Base-by-base conservation (phyloP, 2,888 invertebrate species). In the Lithophane semibrunnea region DNA sequence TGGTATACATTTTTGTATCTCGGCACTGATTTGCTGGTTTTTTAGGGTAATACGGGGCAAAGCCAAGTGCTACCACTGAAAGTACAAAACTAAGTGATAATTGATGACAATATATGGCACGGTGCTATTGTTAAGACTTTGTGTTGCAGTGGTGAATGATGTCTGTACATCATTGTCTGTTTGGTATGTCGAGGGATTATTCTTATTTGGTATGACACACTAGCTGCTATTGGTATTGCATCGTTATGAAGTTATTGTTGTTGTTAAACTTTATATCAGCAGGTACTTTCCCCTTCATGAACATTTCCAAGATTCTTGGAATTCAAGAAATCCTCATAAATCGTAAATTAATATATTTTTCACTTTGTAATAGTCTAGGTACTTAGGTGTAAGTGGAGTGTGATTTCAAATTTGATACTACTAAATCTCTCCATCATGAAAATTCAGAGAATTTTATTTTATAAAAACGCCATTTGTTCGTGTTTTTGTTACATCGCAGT, bases 261-360 rank as follows among this genome's bases (percentile, higher is more conserved):
- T 60, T 16, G 37, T n/a, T 49, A 18, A 5, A 44, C 13, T 21
- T 54, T 52, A 56, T 44, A 29, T 64, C 16, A 24, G 18, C 5
- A 64, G n/a, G 49, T 80, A 73, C 56, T 80, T 64, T 64, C 44
- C 63, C 63, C 13, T 58, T 29, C 13, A 56, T 37, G 16, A 54
- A 21, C 37, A 49, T 18, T 0, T 8, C 21, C 37, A n/a, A 24
- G 29, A 16, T 52, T 44, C 3, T 21, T 24, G 13, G 9, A 54
- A 54, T 56, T 29, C 0, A 61, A 63, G 10, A 18, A 42, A 58
- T 42, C 5, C 9, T 24, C 7, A 16, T n/a, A 54, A 42, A 42
- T 9, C 1, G 37, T 24, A 16, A 52, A n/a, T 42, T 4, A 42
- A 69, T 54, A 68, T 68, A 37, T 21, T 5, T 49, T 61, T 21